Evolutionary conservation across 2,888 invertebrate species (phyloP), one percentile per base, ranked within the genome.

Genomic region (Aphodius sticticus): DNA sequence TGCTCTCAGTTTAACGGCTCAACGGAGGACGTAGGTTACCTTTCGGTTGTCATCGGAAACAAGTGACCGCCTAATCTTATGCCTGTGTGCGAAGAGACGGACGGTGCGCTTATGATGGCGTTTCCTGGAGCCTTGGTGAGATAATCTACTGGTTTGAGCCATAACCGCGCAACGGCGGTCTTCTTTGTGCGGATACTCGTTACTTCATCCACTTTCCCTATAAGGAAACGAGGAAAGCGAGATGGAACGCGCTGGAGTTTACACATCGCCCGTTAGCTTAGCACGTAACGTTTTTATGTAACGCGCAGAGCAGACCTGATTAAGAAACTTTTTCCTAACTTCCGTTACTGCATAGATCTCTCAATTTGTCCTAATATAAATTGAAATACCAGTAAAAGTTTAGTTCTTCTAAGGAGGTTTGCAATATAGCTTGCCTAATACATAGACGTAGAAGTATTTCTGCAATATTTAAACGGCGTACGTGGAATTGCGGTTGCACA

Each of bases 181-280:
- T 53, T 12, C 53, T 53, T 53, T 53, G 12, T 53, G 12, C 53
- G 26, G 26, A 26, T 26, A 26, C 26, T 26, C 26, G 26, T 26
- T 26, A 26, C 26, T 26, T 26, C 26, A 9, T 53, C 53, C 53
- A 74, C 74, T 74, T 74, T 74, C 74, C 74, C 74, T 74, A 74
- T 74, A 74, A 74, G 74, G 74, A 26, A 74, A 74, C 53, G 53
- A 53, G 53, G 53, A 53, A 53, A 53, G 53, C 53, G 53, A 53
- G 53, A 53, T 53, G 53, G 12, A 53, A 12, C 53, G 53, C 7
- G 53, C 1, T 53, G 53, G 12, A 53, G 53, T 53, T 53, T 53
- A 1, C 53, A 53, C 53, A 53, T 7, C 53, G 53, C 53, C 53
- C 9, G 7, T 53, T 9, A 53, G 53, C 6, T 53, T 53, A 53